phyloP scores from a whole-genome alignment of 2,113 vertebrate species.

The Cathartes aura region DNA sequence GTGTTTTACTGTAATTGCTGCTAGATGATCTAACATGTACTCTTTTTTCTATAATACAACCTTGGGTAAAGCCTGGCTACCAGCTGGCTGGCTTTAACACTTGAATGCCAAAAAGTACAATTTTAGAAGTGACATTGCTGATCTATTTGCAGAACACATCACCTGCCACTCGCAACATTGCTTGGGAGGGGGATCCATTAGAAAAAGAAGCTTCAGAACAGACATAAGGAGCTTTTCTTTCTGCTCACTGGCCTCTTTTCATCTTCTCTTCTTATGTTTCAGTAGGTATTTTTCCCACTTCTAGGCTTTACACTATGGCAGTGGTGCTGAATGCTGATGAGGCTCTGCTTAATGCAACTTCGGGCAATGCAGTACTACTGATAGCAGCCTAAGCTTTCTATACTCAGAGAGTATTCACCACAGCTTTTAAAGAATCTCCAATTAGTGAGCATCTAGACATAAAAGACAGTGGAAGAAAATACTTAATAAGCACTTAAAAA shows the following conservation, averaged over 20 bases:
- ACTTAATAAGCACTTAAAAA: background rate
- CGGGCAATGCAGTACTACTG: background rate
- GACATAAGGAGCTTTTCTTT: constrained; percentile 22
- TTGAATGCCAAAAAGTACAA: constrained; percentile 36
- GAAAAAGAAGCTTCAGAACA: constrained; percentile 21
- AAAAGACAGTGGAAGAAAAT: background rate
- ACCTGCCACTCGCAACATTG: background rate
- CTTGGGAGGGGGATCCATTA: constrained; percentile 42
- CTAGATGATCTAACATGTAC: constrained; percentile 44
- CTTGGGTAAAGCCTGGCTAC: constrained; percentile 23
- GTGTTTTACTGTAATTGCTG: constrained; percentile 54
- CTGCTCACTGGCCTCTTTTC: constrained; percentile 41
- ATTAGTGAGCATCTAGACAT: background rate
- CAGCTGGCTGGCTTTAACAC: constrained; percentile 35
- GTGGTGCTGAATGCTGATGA: constrained; percentile 52
- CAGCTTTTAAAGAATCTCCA: background rate
- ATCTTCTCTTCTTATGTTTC: constrained; percentile 40
- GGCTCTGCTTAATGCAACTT: background rate
- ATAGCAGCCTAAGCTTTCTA: constrained; percentile 33
- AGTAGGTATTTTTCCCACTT: constrained; percentile 22
- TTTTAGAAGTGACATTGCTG: constrained; percentile 53
- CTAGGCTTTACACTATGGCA: background rate
- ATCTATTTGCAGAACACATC: constrained; percentile 65
- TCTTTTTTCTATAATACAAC: constrained; percentile 7
- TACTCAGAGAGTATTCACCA: background rate